Percentiles rank a stretch among this genome's conserved stretches.
Evolutionary conservation across 2,888 invertebrate genomes (phyloP).

Genomic region (Macaria liturata): DNA sequence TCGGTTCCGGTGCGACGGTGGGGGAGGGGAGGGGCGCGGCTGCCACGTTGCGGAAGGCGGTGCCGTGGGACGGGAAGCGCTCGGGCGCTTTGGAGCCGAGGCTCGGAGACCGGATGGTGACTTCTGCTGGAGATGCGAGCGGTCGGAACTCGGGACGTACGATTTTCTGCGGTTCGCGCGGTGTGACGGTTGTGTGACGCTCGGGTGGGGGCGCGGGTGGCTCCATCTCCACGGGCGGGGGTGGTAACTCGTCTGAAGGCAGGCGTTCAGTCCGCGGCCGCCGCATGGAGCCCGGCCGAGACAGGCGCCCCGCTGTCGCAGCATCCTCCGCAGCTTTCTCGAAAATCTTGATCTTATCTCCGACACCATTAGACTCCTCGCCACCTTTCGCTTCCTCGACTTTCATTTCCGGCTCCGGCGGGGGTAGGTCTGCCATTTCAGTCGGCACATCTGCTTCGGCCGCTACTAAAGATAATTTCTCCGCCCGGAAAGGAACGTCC

Average conservation of each 20-base stretch:
- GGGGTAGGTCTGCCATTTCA: conserved; percentile 18
- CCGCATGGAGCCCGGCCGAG: conserved; percentile 68
- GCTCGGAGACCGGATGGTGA: conserved; percentile 74
- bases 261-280: conserved; percentile 51
- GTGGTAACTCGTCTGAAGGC: conserved; percentile 33
- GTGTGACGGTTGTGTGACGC: conserved; percentile 59
- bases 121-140: conserved; percentile 66
- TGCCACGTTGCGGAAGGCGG: conserved; percentile 76
- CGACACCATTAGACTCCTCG: conserved; percentile 73
- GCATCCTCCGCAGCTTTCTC: conserved; percentile 76
- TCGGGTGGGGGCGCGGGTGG: conserved; percentile 55
- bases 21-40: conserved; percentile 54
- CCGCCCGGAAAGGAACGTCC: conserved; percentile 47
- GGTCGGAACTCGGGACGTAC: conserved; percentile 76
- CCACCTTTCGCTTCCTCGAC: conserved; percentile 16
- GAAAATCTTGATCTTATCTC: conserved; percentile 76
- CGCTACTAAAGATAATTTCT: conserved; percentile 41
- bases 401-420: conserved; percentile 17
- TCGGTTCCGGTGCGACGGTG: conserved; percentile 35
- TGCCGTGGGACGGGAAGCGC: conserved; percentile 75
- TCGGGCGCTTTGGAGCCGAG: conserved; percentile 70
- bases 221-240: conserved; percentile 27
- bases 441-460: conserved; percentile 22
- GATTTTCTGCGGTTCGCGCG: conserved; percentile 66
- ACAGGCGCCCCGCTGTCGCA: conserved; percentile 50